Percentiles rank a stretch among this genome's conserved stretches.
These are phyloP conservation scores for Sturnira hondurensis DNA, from an alignment of 2,113 vertebrate species.

Conservation along the genomic window DNA sequence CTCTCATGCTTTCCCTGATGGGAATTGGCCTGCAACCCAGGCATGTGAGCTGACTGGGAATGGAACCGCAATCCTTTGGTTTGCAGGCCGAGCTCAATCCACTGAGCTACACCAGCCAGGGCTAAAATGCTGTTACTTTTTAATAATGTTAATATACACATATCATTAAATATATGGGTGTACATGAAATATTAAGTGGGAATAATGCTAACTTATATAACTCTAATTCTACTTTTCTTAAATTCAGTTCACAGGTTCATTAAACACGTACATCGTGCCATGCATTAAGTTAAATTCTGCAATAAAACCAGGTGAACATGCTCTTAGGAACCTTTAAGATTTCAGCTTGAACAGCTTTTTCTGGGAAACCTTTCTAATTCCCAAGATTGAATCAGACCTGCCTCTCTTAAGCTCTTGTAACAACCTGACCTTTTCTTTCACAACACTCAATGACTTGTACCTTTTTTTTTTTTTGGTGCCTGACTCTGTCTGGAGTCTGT, in stretches of 20 bases:
- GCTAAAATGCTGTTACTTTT: background rate
- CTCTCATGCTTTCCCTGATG: too few species aligned
- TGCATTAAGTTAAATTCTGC: background rate
- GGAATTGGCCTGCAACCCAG: too few species aligned
- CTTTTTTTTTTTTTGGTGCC: background rate
- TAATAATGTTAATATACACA: background rate
- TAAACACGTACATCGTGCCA: background rate
- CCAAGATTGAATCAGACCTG: conserved; percentile 6
- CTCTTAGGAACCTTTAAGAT: background rate
- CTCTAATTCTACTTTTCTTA: background rate
- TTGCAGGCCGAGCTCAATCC: too few species aligned
- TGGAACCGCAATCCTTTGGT: too few species aligned
- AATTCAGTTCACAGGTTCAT: background rate
- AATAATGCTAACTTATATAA: background rate
- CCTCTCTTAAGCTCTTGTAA: background rate
- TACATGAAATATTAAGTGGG: background rate
- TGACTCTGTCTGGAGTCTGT: background rate
- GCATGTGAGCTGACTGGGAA: too few species aligned
- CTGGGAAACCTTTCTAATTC: background rate
- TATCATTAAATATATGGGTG: background rate
- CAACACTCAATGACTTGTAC: background rate
- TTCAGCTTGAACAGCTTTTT: background rate
- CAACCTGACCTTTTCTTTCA: background rate
- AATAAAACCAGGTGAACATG: background rate
- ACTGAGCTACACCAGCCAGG: too few species aligned